Percentiles rank a stretch among this genome's conserved stretches.
Conservation (phyloP, 1,140 invertebrate genomes). For the Penaeus chinensis region DNA sequence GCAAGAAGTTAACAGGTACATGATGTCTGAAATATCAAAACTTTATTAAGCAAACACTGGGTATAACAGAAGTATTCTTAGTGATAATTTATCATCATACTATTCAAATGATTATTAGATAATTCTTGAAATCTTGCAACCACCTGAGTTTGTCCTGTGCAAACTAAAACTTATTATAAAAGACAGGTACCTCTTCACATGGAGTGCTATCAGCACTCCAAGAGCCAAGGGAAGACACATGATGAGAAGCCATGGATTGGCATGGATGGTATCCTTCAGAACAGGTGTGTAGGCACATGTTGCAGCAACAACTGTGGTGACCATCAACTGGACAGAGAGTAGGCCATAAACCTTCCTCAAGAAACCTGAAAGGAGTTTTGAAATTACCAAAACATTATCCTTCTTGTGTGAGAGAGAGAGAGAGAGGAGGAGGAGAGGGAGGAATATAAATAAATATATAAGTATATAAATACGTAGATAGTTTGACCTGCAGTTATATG, state of each 20-base stretch:
- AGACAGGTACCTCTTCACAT: slow-evolving; percentile 63
- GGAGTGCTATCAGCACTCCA: slow-evolving; percentile 64
- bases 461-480: too few relatives aligned
- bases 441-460: too few relatives aligned
- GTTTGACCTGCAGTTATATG: too few relatives aligned
- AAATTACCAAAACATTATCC: neutral
- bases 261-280: slow-evolving; percentile 77
- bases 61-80: neutral
- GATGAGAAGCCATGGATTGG: slow-evolving; percentile 69
- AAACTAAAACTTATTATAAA: slow-evolving; percentile 9
- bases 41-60: neutral
- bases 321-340: slow-evolving; percentile 78
- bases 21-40: slow-evolving; percentile 48
- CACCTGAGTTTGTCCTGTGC: neutral
- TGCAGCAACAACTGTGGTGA: slow-evolving; percentile 77
- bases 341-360: slow-evolving; percentile 88
- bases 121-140: neutral
- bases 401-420: neutral
- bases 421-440: slow-evolving; percentile 6
- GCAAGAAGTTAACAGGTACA: slow-evolving; percentile 65
- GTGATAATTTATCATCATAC: too few relatives aligned
- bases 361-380: slow-evolving; percentile 71
- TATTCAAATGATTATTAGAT: neutral
- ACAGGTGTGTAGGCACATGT: slow-evolving; percentile 75
- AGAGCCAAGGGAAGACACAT: slow-evolving; percentile 62